Percentiles rank a stretch among this genome's conserved stretches.
phyloP scores from a whole-genome alignment of 2,797 vertebrate species.

The Podargus strigoides region DNA sequence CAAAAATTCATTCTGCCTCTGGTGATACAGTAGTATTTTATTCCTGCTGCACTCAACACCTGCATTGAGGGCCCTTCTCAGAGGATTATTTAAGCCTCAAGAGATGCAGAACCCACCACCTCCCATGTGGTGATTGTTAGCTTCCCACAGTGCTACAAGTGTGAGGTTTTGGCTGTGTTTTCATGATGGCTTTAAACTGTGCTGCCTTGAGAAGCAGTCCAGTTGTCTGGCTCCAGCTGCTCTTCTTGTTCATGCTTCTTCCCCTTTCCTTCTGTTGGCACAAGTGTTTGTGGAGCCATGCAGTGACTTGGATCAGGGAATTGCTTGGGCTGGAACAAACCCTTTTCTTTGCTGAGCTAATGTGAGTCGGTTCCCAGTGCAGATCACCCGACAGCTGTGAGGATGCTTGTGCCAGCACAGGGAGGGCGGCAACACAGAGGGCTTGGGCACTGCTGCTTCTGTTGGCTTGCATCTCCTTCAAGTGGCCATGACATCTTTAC shows the following conservation, averaged over 20 bases:
- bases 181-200: neutral
- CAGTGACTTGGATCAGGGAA: neutral
- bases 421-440: neutral
- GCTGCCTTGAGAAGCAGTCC: neutral
- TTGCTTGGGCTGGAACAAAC: neutral
- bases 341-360: neutral
- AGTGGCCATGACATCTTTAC: neutral
- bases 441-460: neutral
- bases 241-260: neutral
- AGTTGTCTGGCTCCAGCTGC: constrained; percentile 21
- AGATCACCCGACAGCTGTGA: neutral
- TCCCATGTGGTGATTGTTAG: neutral
- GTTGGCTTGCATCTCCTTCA: neutral
- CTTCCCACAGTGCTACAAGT: neutral
- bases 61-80: neutral
- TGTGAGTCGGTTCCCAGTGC: neutral
- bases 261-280: neutral
- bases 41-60: neutral
- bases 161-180: neutral
- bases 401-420: neutral
- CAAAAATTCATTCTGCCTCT: neutral
- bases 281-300: neutral
- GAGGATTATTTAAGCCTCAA: neutral
- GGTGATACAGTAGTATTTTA: neutral
- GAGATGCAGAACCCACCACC: neutral